Evolutionary conservation across 2,113 vertebrate species (phyloP), one percentile per base, ranked within the genome.

Genomic region (Coptodon bakossiorum): DNA sequence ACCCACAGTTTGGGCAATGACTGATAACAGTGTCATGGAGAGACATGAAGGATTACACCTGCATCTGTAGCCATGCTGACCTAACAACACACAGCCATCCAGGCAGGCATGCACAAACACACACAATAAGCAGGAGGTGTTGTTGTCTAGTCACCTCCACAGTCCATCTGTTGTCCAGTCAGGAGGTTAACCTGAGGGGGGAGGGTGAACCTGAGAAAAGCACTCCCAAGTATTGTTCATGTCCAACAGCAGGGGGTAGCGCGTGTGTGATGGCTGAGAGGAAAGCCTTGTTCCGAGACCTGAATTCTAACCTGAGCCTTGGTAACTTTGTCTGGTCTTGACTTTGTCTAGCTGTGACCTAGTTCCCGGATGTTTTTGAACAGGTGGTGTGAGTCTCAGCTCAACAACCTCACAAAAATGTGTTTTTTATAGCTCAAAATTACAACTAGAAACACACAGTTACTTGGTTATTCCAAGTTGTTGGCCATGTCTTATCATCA

Each of bases 91-190:
- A 88, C 90, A 91, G 84, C 85, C 83, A 88, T 52, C 53, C 66
- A 56, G 82, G 52, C 83, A 71, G 71, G 27, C 66, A 31, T 17
- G 5, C 52, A 57, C 87, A 82, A 78, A 88, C 27, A 80, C 89
- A 86, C 63, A 68, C 79, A 54, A 54, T 22, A 59, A 83, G 80
- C 87, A 87, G 90, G 89, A 89, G 91, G 85, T 91, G 91, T 83
- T 94, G 92, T 91, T 95, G 89, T 93, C 89, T 91, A 89, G 84
- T 84, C 84, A 78, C 66, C 85, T 88, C 92, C 83, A 84, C 86
- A 88, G 89, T 95, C 96, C 95, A 96, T 97, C 96, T 97, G 96
- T 94, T 94, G 94, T 93, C 94, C 93, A 94, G 92, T 92, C 94
- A 94, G 94, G 90, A 96, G 95, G 95, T 95, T 94, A 95, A 86